Evolutionary conservation across 2,797 vertebrate genomes (phyloP).

Genomic region (Peromyscus aztecus): DNA sequence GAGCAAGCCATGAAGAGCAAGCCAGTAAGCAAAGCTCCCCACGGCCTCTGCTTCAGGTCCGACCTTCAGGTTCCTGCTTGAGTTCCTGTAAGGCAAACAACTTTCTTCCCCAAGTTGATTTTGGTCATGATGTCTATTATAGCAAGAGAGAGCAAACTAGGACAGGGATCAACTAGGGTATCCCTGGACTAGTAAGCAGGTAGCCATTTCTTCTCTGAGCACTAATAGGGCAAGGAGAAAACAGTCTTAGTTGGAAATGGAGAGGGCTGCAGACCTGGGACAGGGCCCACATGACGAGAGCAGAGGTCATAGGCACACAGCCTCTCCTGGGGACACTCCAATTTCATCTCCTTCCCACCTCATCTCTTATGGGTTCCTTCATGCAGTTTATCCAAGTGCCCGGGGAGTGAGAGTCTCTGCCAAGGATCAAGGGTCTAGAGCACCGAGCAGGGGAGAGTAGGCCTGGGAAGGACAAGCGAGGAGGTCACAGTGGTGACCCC

Average conservation of each 20-base stretch:
- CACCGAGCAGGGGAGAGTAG: neutral
- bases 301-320: neutral
- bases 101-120: neutral
- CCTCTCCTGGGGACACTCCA: neutral
- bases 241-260: neutral
- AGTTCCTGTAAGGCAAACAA: neutral
- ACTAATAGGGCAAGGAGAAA: neutral
- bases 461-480: no score
- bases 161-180: neutral
- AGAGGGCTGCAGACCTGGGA: neutral
- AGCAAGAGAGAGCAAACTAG: neutral
- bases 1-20: neutral
- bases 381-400: neutral
- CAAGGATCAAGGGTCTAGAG: neutral
- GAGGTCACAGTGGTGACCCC: neutral
- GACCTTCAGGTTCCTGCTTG: neutral
- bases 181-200: neutral
- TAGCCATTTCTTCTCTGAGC: neutral
- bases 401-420: no score
- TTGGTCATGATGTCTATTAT: neutral
- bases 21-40: neutral
- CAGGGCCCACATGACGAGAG: neutral
- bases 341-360: neutral
- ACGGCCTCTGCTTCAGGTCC: neutral
- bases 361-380: neutral